Percentiles rank a stretch among this genome's conserved stretches.
These are phyloP conservation scores for Protodeltote pygarga DNA, from an alignment of 2,888 invertebrate species.

Conservation along the genomic window DNA sequence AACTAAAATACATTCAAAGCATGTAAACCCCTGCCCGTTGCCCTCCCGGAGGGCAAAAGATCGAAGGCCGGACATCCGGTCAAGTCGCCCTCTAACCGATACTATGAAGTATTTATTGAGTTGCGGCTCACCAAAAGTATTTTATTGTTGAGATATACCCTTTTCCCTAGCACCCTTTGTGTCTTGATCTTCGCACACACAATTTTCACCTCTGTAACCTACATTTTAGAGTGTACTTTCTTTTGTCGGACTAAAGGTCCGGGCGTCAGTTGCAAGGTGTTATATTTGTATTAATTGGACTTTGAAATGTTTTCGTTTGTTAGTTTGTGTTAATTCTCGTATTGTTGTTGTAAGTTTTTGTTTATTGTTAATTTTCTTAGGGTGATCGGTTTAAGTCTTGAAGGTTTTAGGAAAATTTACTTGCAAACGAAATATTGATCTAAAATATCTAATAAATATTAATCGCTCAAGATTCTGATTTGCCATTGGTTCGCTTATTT, in stretches of 20 bases:
- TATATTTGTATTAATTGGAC: slow-evolving; percentile 75
- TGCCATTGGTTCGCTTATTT: too few relatives aligned
- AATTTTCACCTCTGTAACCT: slow-evolving; percentile 46
- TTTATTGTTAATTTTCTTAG: slow-evolving; percentile 33
- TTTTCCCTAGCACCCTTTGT: slow-evolving; percentile 63
- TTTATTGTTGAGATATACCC: slow-evolving; percentile 82
- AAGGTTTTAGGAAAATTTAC: slow-evolving; percentile 3
- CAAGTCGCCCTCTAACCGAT: slow-evolving; percentile 81
- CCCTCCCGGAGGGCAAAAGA: slow-evolving; percentile 75
- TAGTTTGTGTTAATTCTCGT: slow-evolving; percentile 66
- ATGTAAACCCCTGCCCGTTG: slow-evolving; percentile 58
- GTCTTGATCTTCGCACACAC: slow-evolving; percentile 35
- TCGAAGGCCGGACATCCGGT: slow-evolving; percentile 82
- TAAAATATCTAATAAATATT: too few relatives aligned
- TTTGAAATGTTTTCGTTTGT: slow-evolving; percentile 74
- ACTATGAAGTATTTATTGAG: slow-evolving; percentile 87
- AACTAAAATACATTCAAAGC: slow-evolving; percentile 65
- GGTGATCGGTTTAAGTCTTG: slow-evolving; percentile 16
- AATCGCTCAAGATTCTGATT: too few relatives aligned
- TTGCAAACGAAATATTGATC: background rate
- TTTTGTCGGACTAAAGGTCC: slow-evolving; percentile 35
- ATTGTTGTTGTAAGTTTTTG: slow-evolving; percentile 43
- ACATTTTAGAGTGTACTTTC: slow-evolving; percentile 42
- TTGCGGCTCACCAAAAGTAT: slow-evolving; percentile 84
- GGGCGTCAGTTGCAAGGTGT: slow-evolving; percentile 65